Evolutionary conservation across 1,140 invertebrate species (phyloP).

Genomic region (Drosophila kepulauana): DNA sequence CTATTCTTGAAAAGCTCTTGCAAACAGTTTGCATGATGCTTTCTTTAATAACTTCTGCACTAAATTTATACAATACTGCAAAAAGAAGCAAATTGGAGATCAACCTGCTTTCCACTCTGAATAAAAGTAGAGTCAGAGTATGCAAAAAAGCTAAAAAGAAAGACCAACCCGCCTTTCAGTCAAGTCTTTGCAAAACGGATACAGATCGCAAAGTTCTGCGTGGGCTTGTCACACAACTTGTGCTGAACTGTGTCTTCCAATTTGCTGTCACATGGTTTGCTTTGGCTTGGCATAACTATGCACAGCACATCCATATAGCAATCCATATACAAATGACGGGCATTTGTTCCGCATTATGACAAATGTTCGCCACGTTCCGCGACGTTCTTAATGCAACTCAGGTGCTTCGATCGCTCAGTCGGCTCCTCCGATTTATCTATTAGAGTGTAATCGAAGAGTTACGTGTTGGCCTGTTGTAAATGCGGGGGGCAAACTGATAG

Average conservation of each 20-base stretch:
- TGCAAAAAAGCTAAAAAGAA: no score
- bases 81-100: no score
- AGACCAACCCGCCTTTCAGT: no score
- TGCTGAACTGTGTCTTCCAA: slow-evolving; percentile 12
- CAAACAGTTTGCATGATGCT: no score
- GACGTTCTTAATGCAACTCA: slow-evolving; percentile 64
- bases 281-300: slow-evolving; percentile 8
- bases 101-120: no score
- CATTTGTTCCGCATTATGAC: slow-evolving; percentile 77
- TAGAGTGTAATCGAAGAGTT: slow-evolving; percentile 62
- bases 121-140: no score
- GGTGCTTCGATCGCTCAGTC: slow-evolving; percentile 31
- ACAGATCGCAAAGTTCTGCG: slow-evolving; percentile 3
- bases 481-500: slow-evolving; percentile 43
- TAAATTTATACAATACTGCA: no score
- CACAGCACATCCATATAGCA: slow-evolving; percentile 30
- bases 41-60: no score
- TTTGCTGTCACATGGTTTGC: slow-evolving; percentile 4
- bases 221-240: slow-evolving; percentile 21
- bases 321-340: slow-evolving; percentile 9
- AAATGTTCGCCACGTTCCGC: slow-evolving; percentile 60
- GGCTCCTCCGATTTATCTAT: slow-evolving; percentile 63
- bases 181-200: no score
- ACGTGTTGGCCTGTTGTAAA: slow-evolving; percentile 58
- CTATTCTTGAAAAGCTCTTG: no score